These are phyloP conservation scores for Branchipolynoe longqiensis DNA, from an alignment of 2,888 invertebrate species.

Conservation along the genomic window DNA sequence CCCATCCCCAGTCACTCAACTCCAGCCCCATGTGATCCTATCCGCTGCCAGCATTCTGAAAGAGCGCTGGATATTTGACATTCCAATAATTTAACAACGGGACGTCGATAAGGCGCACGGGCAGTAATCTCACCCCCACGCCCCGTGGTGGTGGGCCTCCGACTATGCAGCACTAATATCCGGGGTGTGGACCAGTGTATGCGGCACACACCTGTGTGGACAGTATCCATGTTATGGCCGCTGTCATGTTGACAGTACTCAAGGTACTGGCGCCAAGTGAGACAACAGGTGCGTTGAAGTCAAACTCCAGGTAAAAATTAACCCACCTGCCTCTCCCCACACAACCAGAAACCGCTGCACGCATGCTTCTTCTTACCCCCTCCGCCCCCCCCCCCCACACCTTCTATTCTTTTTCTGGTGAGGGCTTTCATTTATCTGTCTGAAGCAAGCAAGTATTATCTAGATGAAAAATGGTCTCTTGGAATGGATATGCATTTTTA, in stretches of 20 bases:
- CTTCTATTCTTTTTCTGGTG: too few species aligned
- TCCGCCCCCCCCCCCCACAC: too few species aligned
- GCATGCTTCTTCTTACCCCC: too few species aligned
- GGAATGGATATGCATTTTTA: too few species aligned
- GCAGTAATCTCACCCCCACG: slow-evolving; percentile 11
- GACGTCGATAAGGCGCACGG: slow-evolving; percentile 23
- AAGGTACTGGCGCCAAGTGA: neutral
- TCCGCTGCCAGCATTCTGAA: neutral
- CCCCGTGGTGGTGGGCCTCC: neutral
- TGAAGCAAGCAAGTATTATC: too few species aligned
- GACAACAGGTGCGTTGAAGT: too few species aligned
- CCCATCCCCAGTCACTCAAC: too few species aligned
- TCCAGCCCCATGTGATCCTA: slow-evolving; percentile 7
- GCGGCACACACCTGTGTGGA: neutral
- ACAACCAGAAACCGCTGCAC: too few species aligned
- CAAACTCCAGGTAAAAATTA: too few species aligned
- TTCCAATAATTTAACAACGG: slow-evolving; percentile 38
- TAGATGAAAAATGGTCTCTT: too few species aligned
- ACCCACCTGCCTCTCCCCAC: too few species aligned
- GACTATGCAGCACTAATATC: slow-evolving; percentile 25
- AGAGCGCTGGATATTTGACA: slow-evolving; percentile 17
- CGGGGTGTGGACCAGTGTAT: neutral
- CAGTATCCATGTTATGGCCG: slow-evolving; percentile 33
- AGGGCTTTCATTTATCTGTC: too few species aligned
- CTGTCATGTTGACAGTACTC: slow-evolving; percentile 16